Evolutionary conservation across 30 jellyfish, hydroid and myxozoan genomes (phyloP).

Genomic region (Rhopilema esculentum): DNA sequence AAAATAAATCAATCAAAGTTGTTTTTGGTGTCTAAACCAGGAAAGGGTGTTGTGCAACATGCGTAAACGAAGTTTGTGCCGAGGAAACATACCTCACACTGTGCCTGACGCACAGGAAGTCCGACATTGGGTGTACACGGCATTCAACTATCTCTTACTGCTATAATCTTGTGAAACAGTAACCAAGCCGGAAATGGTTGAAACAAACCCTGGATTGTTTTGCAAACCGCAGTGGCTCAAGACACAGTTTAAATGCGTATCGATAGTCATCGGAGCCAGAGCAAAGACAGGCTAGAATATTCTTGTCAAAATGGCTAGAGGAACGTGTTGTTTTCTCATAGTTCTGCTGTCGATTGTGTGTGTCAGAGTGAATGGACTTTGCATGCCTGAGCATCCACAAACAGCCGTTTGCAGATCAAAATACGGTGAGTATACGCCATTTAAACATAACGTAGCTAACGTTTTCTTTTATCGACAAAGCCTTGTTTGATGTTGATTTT

Average conservation of each 20-base stretch:
- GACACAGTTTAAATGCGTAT: not conserved
- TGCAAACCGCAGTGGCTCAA: not conserved
- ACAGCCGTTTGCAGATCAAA: constrained; percentile 72
- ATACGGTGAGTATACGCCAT: constrained; percentile 47
- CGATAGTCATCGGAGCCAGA: not conserved
- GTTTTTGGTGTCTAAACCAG: not conserved
- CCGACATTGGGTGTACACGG: not conserved
- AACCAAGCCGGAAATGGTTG: not conserved
- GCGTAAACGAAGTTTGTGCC: not conserved
- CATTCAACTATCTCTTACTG: not conserved
- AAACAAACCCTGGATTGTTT: no score
- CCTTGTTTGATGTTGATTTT: no score
- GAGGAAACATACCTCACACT: not conserved
- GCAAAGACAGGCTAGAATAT: not conserved
- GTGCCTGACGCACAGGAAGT: not conserved
- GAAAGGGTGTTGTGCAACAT: not conserved
- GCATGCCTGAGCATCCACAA: constrained; percentile 83
- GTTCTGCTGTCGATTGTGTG: constrained; percentile 3
- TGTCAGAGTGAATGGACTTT: constrained; percentile 23
- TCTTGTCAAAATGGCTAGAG: not conserved
- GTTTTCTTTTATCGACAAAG: no score
- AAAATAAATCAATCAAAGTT: no score
- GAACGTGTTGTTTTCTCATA: not conserved
- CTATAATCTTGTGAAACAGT: not conserved
- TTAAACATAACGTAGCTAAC: not conserved